phyloP scores from a whole-genome alignment of 2,113 vertebrate species.

The Hypanus sabinus region DNA sequence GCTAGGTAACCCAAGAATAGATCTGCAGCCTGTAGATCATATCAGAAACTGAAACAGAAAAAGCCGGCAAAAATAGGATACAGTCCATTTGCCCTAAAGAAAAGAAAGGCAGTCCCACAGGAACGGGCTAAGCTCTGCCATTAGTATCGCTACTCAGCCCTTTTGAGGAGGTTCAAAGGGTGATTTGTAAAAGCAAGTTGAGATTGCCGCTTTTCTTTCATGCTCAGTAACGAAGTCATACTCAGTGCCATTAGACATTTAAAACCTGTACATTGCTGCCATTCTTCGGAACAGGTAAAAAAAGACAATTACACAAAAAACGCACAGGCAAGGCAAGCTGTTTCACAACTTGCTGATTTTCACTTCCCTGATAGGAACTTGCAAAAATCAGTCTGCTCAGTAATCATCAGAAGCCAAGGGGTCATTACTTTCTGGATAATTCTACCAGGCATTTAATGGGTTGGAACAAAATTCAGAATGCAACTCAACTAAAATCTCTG shows the following conservation, averaged over 20 bases:
- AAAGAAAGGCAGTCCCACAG: background rate
- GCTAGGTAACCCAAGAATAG: background rate
- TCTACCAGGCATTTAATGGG: background rate
- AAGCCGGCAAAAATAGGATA: background rate
- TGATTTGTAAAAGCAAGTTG: background rate
- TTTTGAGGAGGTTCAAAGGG: background rate
- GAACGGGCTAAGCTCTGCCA: background rate
- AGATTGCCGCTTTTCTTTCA: background rate
- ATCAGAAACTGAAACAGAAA: background rate
- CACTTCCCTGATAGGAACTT: no score
- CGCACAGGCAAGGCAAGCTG: no score
- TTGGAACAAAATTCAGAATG: background rate
- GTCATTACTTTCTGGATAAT: background rate
- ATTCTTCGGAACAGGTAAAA: background rate
- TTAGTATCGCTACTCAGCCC: background rate
- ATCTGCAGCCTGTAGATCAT: background rate
- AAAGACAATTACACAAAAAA: background rate
- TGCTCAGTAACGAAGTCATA: background rate
- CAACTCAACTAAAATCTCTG: background rate
- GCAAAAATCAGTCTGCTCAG: background rate
- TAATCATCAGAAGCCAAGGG: background rate
- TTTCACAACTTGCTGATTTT: background rate
- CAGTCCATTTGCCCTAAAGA: background rate
- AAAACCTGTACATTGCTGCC: background rate
- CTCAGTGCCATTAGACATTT: background rate